Base-by-base conservation (phyloP, 2,113 vertebrate species). In the Symphodus melops region DNA sequence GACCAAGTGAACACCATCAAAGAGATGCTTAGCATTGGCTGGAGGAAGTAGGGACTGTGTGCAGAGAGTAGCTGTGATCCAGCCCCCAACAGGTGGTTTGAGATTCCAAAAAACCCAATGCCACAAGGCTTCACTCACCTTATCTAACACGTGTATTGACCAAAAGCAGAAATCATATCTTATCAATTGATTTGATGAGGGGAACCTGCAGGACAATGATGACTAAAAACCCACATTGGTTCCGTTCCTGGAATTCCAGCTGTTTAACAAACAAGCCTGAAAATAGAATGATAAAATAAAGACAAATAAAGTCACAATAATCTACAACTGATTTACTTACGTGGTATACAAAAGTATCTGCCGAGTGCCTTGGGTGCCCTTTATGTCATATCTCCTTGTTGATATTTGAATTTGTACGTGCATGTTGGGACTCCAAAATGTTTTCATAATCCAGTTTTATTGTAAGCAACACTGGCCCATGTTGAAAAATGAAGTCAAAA, bases 391-490 rank as follows among this genome's bases (percentile, higher is more conserved):
- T 92, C 89, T 91, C 79, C 72, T 82, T 93, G 92, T 94, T 93
- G 90, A 95, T 90, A 59, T 92, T 93, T 89, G 82, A 93, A 90
- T 93, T 88, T 72, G 84, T 93, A 89, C 88, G 80, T 79, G 79
- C 88, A 85, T 84, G 89, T 91, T 81, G 56, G 78, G 85, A 91
- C 77, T 89, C 84, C 75, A 65, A 85, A 89, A 90, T 94, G 92
- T 95, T 94, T 94, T 90, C 91, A 93, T 91, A 94, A 92, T 92
- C 90, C 86, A 86, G 87, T 92, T 93, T 93, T 93, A 95, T 93
- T 93, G 92, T 94, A 93, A 93, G 91, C 93, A 94, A 90, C 78
- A 56, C 84, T 37, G 86, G 83, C 79, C 85, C 57, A 79, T 88
- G 91, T 91, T 94, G 92, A 93, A 93, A 92, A 91, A 92, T 93